Base-by-base conservation (phyloP, 2,113 vertebrate genomes). In the Lontra canadensis region DNA sequence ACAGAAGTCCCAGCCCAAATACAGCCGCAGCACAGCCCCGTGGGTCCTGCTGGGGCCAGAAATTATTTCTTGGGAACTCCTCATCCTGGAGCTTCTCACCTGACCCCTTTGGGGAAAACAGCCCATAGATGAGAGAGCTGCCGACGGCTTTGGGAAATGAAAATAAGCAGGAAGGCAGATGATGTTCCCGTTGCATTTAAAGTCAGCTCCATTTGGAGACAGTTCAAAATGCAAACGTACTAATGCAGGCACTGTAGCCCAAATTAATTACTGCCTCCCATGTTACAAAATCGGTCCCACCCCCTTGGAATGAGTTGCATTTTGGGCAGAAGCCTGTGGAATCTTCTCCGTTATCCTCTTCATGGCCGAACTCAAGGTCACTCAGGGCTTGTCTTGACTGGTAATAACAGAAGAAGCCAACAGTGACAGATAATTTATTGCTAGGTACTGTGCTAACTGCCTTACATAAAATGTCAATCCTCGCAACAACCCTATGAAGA, bases 191-290 rank as follows among this genome's bases (percentile, higher is more conserved):
- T 52, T 31, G 86, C 93, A 67, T 73, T 96, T 92, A 59, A 73
- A 90, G 69, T 95, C 90, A 90, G 93, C 80, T 92, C 49, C 57
- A 12, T 49, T 63, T 78, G 92, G 92, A 97, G 55, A 71, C 52
- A 79, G 78, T 85, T 93, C 91, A 86, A 49, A 59, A 59, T 31
- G 85, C 73, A 81, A 84, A 79, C 2, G 0, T 21, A 0, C 55
- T 49, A 1, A 67, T 34, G 92, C 52, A 44, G 49, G 39, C 94
- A 31, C 57, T 26, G 39, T 15, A 47, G 78, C 65, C 76, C 97
- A 92, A 71, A 83, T 84, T 88, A 47, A 80, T 91, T 83, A 79
- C 3, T 88, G 93, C 82, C 93, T 96, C 81, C 67, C 42, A 65
- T 36, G 44, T 80, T 52, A 29, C 49, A 55, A 65, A 78, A 23